A percentile compares a stretch with the other conserved stretches of the same genome.
Evolutionary conservation across 2,888 invertebrate species (phyloP).

Genomic region (Epiblema foenella): DNA sequence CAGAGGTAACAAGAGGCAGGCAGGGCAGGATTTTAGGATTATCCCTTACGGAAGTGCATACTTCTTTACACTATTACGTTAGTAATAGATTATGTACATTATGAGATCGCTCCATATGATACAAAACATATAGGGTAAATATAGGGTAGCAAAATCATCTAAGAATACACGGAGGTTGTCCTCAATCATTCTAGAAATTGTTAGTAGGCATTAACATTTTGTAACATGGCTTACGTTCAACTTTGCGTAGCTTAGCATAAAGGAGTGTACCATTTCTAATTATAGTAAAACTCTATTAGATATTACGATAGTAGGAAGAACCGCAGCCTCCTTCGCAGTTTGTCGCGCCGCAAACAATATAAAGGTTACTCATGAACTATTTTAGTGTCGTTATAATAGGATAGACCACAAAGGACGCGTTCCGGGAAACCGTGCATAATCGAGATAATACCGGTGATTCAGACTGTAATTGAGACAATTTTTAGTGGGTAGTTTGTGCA

Average conservation of each 20-base stretch:
- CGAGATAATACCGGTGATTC: constrained; percentile 62
- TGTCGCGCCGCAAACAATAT: constrained; percentile 38
- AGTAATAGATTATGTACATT: too few species aligned
- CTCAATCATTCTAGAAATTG: not conserved
- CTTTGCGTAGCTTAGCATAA: constrained; percentile 2
- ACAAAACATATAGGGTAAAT: too few species aligned
- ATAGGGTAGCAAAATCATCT: too few species aligned
- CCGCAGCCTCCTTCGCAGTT: constrained; percentile 19
- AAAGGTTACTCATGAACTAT: constrained; percentile 40
- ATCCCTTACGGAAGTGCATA: too few species aligned
- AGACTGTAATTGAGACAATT: constrained; percentile 71
- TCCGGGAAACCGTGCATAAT: constrained; percentile 48
- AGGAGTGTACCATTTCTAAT: constrained; percentile 19
- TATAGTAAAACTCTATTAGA: constrained; percentile 38
- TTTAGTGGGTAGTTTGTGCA: constrained; percentile 60
- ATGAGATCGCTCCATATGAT: too few species aligned
- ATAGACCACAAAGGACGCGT: constrained; percentile 61
- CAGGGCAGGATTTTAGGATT: too few species aligned
- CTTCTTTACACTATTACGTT: too few species aligned
- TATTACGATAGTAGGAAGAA: constrained; percentile 16
- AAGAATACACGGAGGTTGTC: not conserved
- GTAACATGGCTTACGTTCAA: not conserved
- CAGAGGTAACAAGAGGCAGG: too few species aligned
- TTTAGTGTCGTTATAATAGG: constrained; percentile 34
- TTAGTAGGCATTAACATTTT: not conserved